These are phyloP conservation scores for Nomada lathburiana DNA, from an alignment of 2,888 invertebrate genomes.

Conservation along the genomic window DNA sequence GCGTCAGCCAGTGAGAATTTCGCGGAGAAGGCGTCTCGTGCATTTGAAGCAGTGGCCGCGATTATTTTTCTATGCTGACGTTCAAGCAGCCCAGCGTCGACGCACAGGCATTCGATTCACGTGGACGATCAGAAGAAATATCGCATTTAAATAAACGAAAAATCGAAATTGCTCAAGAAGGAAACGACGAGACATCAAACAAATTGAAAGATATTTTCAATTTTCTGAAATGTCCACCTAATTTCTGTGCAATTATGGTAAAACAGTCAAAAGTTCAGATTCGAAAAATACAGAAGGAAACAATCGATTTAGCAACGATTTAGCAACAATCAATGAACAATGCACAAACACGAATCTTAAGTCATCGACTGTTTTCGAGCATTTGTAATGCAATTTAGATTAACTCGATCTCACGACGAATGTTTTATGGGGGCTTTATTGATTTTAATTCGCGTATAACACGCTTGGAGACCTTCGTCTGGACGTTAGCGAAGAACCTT, in stretches of 20 bases:
- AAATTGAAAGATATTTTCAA: background rate
- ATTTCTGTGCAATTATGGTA: background rate
- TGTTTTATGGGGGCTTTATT: constrained; percentile 40
- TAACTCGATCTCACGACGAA: constrained; percentile 18
- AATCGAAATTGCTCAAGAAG: background rate
- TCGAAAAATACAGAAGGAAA: too few relatives aligned
- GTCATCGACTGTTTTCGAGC: background rate
- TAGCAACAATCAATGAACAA: too few relatives aligned
- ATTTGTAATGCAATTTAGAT: constrained; percentile 28
- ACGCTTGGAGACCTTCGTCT: constrained; percentile 12
- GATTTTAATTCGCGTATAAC: constrained; percentile 54
- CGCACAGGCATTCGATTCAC: background rate
- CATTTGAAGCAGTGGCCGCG: constrained; percentile 6
- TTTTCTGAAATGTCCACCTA: too few relatives aligned
- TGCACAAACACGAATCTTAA: background rate
- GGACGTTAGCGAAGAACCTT: constrained; percentile 21
- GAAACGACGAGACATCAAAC: background rate
- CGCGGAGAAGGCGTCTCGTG: constrained; percentile 2
- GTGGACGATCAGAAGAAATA: background rate
- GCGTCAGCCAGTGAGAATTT: background rate
- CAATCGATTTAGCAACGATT: too few relatives aligned
- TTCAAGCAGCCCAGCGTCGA: background rate
- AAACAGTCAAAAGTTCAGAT: background rate
- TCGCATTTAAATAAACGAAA: background rate
- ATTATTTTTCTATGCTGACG: constrained; percentile 1